phyloP scores from a whole-genome alignment of 2,113 vertebrate species.

The Motacilla alba region DNA sequence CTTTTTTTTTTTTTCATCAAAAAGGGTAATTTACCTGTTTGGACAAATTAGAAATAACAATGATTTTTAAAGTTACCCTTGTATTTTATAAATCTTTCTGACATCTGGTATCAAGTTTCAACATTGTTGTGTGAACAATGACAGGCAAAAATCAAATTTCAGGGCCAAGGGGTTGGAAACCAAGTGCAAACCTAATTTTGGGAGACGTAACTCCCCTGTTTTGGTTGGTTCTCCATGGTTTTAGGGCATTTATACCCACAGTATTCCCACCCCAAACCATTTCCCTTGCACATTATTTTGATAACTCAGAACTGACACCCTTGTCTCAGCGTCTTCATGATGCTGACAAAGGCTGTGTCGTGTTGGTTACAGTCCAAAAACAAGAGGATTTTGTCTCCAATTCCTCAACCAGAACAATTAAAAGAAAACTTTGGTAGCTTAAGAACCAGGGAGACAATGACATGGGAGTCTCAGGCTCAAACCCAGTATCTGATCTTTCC shows the following conservation, averaged over 20 bases:
- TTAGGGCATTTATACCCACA: neutral
- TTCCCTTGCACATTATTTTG: neutral
- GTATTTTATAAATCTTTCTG: neutral
- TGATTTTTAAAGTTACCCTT: neutral
- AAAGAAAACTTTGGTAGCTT: neutral
- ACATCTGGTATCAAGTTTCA: neutral
- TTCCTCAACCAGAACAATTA: neutral
- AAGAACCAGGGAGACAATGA: neutral
- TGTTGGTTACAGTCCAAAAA: neutral
- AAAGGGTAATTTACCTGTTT: neutral
- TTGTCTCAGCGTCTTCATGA: neutral
- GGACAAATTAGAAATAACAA: neutral
- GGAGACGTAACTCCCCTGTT: neutral
- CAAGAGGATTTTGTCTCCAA: neutral
- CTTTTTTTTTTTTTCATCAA: neutral
- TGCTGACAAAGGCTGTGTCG: neutral
- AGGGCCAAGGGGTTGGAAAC: neutral
- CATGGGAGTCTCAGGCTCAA: neutral
- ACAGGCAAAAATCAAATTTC: neutral
- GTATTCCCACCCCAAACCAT: neutral
- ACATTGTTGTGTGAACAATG: neutral
- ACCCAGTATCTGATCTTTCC: neutral
- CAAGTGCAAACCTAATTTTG: neutral
- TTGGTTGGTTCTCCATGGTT: neutral
- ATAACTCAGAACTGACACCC: neutral